These are phyloP conservation scores for Anthrax anthrax DNA, from an alignment of 2,888 invertebrate species.

Conservation along the genomic window DNA sequence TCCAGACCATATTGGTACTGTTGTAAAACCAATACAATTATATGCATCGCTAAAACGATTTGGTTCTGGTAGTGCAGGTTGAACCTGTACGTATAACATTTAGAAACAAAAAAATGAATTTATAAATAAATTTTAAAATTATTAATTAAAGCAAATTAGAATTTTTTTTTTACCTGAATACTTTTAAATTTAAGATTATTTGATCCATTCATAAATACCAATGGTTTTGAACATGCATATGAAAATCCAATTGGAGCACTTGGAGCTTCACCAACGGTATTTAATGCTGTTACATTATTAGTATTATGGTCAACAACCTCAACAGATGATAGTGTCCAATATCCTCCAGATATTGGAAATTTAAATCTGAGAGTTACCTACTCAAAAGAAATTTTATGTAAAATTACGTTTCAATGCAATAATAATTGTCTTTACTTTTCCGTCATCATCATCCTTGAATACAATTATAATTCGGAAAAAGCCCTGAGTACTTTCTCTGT, in stretches of 20 bases:
- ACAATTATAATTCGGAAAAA: constrained; percentile 31
- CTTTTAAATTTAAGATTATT: constrained; percentile 38
- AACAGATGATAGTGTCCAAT: constrained; percentile 43
- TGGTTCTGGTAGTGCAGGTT: constrained; percentile 24
- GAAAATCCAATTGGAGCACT: constrained; percentile 41
- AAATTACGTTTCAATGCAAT: background rate
- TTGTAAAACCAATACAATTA: constrained; percentile 84
- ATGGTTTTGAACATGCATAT: constrained; percentile 38
- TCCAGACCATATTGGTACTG: constrained; percentile 85
- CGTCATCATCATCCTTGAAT: constrained; percentile 33
- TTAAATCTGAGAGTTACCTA: constrained; percentile 7
- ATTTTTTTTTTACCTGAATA: constrained; percentile 34
- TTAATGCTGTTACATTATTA: constrained; percentile 13
- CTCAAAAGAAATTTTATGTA: background rate
- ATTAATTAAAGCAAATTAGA: too few relatives aligned
- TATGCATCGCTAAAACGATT: constrained; percentile 57
- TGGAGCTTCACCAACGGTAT: constrained; percentile 27
- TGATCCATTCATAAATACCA: constrained; percentile 38
- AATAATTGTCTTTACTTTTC: constrained; percentile 9
- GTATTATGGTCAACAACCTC: constrained; percentile 37
- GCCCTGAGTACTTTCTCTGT: constrained; percentile 23
- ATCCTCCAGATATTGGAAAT: constrained; percentile 21
- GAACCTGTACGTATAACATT: constrained; percentile 32
- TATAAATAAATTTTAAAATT: background rate
- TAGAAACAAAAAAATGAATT: background rate